Percentiles rank a stretch among this genome's conserved stretches.
These are phyloP conservation scores for Tetragnatha montana DNA, from an alignment of 2,888 invertebrate genomes.

Conservation along the genomic window DNA sequence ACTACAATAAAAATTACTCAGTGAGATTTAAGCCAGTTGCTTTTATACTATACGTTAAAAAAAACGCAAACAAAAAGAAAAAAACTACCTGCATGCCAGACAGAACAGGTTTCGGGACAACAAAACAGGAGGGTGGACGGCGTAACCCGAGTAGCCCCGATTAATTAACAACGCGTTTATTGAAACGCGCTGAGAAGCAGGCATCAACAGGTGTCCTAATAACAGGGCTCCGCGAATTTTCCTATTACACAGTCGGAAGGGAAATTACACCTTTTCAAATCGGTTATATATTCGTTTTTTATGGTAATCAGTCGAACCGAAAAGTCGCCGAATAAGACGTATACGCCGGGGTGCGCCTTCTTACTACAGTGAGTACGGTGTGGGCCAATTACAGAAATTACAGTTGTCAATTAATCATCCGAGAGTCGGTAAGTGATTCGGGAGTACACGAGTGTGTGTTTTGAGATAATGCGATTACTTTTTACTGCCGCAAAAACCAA, in stretches of 20 bases:
- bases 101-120: constrained; percentile 12
- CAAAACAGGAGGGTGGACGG: constrained; percentile 8
- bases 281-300: constrained; percentile 67
- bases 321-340: constrained; percentile 1
- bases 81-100: too few species aligned
- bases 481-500: too few species aligned
- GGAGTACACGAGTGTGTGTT: background rate
- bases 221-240: constrained; percentile 53
- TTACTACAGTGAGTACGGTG: background rate
- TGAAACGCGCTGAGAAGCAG: constrained; percentile 48
- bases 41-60: too few species aligned
- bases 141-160: constrained; percentile 63
- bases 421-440: background rate
- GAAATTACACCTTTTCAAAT: constrained; percentile 65
- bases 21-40: too few species aligned
- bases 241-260: constrained; percentile 63
- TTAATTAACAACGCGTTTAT: constrained; percentile 60
- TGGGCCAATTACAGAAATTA: background rate
- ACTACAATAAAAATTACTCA: too few species aligned
- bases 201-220: constrained; percentile 59
- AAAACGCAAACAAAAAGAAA: too few species aligned
- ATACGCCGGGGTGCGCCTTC: background rate
- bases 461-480: background rate
- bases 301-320: constrained; percentile 47
- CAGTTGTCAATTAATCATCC: background rate